Base-by-base conservation (phyloP, 2,797 vertebrate species). In the Carapus acus region DNA sequence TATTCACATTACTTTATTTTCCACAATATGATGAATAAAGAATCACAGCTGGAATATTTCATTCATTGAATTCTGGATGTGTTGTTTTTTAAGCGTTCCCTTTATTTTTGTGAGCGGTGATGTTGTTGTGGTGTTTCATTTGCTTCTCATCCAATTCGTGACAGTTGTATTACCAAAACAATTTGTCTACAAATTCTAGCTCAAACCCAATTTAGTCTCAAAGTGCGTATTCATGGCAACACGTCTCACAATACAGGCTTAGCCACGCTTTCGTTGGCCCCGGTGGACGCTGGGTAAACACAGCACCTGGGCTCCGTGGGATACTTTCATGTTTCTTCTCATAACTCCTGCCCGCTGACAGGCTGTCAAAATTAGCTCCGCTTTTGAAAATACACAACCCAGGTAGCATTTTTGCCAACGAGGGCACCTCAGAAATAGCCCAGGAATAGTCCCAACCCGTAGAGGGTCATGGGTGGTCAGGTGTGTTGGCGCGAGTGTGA, bases 311-410 rank as follows among this genome's bases (percentile, higher is more conserved):
- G 65, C 59, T 68, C 14, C 48, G 27, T 29, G 29, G 18, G 34
- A 24, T 69, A 70, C 69, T 76, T 78, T 58, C 36, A 57, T 15
- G 44, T 67, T 77, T 23, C 74, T 68, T 71, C 49, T 37, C 21
- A 47, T 60, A 45, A 23, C 29, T 54, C 56, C 21, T 23, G 27
- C 1, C 13, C 41, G 15, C 14, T 52, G 21, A 40, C 58, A 52
- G 7, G 20, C 37, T 49, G 38, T 63, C 49, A 66, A 62, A 61
- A 53, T 57, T 19, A 64, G 20, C 58, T 49, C 49, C 46, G 39
- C 71, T 62, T 63, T 50, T 64, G 45, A n/a, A 52, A 41, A 65
- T 9, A 41, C 43, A 6, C 36, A 40, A 18, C 27, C 44, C 45
- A 39, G 46, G 38, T 20, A 50, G 54, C 33, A 63, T 69, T 59